These are phyloP conservation scores for Euura lappo DNA, from an alignment of 1,140 invertebrate genomes.

Conservation along the genomic window DNA sequence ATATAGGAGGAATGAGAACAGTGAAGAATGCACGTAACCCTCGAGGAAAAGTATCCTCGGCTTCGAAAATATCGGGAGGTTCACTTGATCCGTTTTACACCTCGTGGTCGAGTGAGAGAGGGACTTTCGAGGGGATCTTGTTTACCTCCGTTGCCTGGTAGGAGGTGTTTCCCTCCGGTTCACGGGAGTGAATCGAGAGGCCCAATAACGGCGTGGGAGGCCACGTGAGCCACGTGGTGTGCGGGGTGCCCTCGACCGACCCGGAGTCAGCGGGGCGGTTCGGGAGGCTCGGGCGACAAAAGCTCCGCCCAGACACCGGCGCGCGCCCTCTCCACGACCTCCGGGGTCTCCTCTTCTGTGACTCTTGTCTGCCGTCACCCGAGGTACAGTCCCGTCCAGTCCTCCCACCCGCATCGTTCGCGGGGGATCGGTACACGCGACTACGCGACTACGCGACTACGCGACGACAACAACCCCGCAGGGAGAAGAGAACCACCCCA, in stretches of 20 bases:
- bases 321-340: slow-evolving; percentile 32
- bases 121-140: background rate
- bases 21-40: too few relatives aligned
- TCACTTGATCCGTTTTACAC: background rate
- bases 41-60: too few relatives aligned
- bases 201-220: slow-evolving; percentile 3
- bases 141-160: background rate
- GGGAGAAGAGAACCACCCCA: background rate
- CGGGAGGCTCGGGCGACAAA: slow-evolving; percentile 2
- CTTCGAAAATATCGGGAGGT: too few relatives aligned
- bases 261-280: background rate
- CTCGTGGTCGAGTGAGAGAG: background rate
- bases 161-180: background rate
- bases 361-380: slow-evolving; percentile 20
- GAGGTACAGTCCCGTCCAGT: slow-evolving; percentile 39
- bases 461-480: slow-evolving; percentile 11
- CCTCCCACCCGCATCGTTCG: slow-evolving; percentile 19
- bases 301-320: slow-evolving; percentile 5
- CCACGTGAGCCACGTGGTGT: background rate
- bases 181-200: background rate
- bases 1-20: too few relatives aligned
- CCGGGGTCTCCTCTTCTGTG: slow-evolving; percentile 25
- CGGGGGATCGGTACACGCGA: slow-evolving; percentile 22
- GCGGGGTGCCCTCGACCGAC: slow-evolving; percentile 14
- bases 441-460: slow-evolving; percentile 13